Percentiles rank a stretch among this genome's conserved stretches.
Evolutionary conservation across 1,140 invertebrate species (phyloP).

Genomic region (Ceratina japonica): DNA sequence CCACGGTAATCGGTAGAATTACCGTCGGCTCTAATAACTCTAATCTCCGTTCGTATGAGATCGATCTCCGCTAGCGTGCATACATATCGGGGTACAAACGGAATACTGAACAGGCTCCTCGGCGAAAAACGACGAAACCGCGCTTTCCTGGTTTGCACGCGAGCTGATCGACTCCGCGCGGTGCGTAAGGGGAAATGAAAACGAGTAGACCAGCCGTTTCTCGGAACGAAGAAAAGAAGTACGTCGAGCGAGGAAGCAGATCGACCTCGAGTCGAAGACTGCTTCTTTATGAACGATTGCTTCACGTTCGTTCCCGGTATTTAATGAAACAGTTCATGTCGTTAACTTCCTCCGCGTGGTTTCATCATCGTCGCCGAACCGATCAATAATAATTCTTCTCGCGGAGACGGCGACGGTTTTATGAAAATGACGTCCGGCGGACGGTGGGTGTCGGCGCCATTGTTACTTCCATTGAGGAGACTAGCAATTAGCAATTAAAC

Average conservation of each 20-base stretch:
- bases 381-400: conserved; percentile 53
- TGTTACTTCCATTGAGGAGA: conserved; percentile 48
- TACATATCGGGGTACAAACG: background rate
- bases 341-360: background rate
- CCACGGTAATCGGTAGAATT: background rate
- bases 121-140: background rate
- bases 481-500: conserved; percentile 77
- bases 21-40: background rate
- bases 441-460: conserved; percentile 67
- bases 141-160: conserved; percentile 16
- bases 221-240: conserved; percentile 62
- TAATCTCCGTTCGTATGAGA: background rate
- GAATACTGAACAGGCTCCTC: background rate
- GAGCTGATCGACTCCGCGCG: conserved; percentile 11
- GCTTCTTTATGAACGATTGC: conserved; percentile 17
- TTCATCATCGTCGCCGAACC: conserved; percentile 37
- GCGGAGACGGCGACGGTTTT: conserved; percentile 41
- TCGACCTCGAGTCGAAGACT: conserved; percentile 43
- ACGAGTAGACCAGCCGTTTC: conserved; percentile 72
- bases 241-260: conserved; percentile 9
- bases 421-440: conserved; percentile 58
- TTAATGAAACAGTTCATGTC: too few relatives aligned
- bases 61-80: background rate
- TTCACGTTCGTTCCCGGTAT: too few relatives aligned
- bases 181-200: conserved; percentile 77